phyloP scores from a whole-genome alignment of 2,797 vertebrate species.

The Hozukius guyotensis region DNA sequence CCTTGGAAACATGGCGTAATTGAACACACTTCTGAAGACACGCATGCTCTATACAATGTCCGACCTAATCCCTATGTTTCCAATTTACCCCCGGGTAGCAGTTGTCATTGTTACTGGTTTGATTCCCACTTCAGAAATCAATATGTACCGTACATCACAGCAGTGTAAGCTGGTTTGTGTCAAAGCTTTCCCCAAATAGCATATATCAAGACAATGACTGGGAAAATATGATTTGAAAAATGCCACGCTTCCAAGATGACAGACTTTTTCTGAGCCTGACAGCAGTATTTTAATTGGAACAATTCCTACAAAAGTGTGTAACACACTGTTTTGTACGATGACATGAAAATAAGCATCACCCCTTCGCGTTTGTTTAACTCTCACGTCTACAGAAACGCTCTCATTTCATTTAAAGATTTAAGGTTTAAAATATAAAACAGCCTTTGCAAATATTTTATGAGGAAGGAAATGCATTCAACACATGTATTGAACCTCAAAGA shows the following conservation, averaged over 20 bases:
- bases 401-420: too few species aligned
- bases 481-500: too few species aligned
- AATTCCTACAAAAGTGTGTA: background rate
- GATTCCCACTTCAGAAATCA: background rate
- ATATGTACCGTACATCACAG: background rate
- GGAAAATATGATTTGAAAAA: slow-evolving; percentile 12
- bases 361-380: too few species aligned
- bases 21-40: background rate
- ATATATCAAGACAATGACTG: background rate
- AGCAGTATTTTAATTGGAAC: background rate
- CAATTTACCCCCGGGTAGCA: background rate
- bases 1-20: background rate
- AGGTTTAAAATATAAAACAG: background rate
- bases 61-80: background rate
- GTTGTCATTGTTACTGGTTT: background rate
- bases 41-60: background rate
- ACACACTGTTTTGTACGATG: background rate
- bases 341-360: background rate
- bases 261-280: background rate
- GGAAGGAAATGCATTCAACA: background rate
- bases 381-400: too few species aligned
- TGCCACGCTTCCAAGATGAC: background rate
- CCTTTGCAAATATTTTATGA: background rate
- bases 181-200: background rate
- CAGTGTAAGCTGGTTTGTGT: background rate